phyloP scores from a whole-genome alignment of 2,888 invertebrate species.

The Leptopilina syphax region DNA sequence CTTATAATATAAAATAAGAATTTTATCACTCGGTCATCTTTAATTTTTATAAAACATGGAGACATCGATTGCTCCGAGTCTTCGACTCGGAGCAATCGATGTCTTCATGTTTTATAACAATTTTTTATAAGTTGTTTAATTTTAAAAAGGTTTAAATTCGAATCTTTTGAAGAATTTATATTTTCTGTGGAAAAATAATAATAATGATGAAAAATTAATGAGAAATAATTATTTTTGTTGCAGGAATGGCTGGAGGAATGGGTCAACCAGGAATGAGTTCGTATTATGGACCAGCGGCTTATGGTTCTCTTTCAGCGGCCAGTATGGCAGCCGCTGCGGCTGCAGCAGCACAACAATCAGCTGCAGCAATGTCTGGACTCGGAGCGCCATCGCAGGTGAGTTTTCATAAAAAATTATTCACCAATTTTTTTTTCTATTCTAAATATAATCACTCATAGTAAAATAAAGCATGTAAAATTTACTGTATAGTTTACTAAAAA shows the following conservation, averaged over 20 bases:
- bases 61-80: no score
- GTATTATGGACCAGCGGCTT: constrained; percentile 85
- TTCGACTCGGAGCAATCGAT: no score
- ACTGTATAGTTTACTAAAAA: neutral
- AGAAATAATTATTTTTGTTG: constrained; percentile 56
- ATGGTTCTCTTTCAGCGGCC: constrained; percentile 85
- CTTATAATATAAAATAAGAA: no score
- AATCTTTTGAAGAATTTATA: no score
- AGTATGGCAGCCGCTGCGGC: constrained; percentile 85
- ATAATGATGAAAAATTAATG: no score
- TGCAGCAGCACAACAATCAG: constrained; percentile 84
- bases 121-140: no score
- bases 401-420: constrained; percentile 38
- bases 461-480: neutral
- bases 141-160: no score
- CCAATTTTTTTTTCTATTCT: neutral
- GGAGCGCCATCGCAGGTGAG: constrained; percentile 84
- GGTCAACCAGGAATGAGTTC: constrained; percentile 83
- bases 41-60: no score
- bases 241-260: constrained; percentile 86
- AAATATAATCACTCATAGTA: neutral
- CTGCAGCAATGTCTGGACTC: constrained; percentile 82
- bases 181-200: no score
- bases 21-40: no score
- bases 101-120: no score